Percentiles rank a stretch among this genome's conserved stretches.
Conservation (phyloP, 2,888 invertebrate species). For the Smittia aterrima region DNA sequence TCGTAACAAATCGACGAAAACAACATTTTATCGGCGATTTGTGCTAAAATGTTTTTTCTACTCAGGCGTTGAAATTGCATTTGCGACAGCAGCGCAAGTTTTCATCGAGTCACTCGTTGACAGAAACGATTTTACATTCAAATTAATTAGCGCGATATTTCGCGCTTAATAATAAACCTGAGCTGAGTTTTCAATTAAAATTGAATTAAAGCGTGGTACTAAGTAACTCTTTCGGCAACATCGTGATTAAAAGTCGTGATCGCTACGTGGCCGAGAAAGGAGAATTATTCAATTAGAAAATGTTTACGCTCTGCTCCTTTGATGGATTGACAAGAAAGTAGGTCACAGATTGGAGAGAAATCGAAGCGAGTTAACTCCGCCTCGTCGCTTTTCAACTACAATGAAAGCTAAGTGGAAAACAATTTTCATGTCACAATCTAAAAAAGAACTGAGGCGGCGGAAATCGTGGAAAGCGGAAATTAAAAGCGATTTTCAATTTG, state of each 20-base stretch:
- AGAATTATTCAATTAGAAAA: constrained; percentile 21
- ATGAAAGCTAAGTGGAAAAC: not conserved
- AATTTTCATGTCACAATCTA: constrained; percentile 1
- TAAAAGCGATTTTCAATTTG: constrained; percentile 26
- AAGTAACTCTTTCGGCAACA: not conserved
- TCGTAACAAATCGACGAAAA: no score
- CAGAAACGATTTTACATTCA: not conserved
- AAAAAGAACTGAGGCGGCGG: not conserved
- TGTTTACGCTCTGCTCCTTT: constrained; percentile 18
- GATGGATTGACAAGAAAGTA: constrained; percentile 4
- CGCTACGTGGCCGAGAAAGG: not conserved
- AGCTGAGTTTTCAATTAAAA: constrained; percentile 8
- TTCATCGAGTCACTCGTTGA: not conserved
- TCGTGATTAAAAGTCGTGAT: constrained; percentile 20
- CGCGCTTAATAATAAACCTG: not conserved
- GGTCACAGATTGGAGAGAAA: not conserved
- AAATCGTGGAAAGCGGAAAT: not conserved
- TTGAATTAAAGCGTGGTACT: constrained; percentile 4
- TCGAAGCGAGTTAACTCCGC: not conserved
- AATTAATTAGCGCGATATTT: constrained; percentile 32
- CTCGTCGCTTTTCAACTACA: not conserved
- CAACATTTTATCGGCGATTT: no score
- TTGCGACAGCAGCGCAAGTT: not conserved
- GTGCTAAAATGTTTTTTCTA: not conserved
- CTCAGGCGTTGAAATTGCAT: not conserved